phyloP scores from a whole-genome alignment of 1,140 invertebrate genomes.

The Calliphora vicina region DNA sequence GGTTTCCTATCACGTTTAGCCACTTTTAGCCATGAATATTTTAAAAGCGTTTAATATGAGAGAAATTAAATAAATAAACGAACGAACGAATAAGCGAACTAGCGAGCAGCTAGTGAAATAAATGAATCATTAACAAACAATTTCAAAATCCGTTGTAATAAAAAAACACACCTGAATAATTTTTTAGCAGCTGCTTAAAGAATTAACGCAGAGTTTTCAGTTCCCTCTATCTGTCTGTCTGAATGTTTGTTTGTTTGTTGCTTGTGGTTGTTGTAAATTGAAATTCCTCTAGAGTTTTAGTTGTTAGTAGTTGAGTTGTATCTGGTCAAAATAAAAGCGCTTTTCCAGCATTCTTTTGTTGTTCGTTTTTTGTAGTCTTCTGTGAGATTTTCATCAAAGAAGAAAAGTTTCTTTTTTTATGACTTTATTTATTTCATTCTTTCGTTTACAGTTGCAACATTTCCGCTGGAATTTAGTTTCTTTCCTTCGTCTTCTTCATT shows the following conservation, averaged over 20 bases:
- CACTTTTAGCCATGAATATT: neutral
- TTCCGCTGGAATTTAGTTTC: conserved; percentile 9
- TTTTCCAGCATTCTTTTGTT: conserved; percentile 19
- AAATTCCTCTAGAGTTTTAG: neutral
- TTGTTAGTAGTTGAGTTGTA: neutral
- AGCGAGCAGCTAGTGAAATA: neutral
- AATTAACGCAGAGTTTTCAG: neutral
- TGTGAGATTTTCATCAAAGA: conserved; percentile 22
- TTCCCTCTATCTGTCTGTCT: no score
- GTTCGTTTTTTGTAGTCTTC: neutral
- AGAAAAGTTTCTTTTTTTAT: neutral
- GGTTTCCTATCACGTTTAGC: conserved; percentile 22
- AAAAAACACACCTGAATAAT: conserved; percentile 14
- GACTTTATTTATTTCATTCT: conserved; percentile 13
- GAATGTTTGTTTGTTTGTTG: no score
- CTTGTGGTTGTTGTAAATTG: neutral
- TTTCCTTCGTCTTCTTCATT: neutral
- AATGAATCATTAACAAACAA: conserved; percentile 25
- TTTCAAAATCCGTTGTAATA: conserved; percentile 30
- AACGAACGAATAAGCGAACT: no score
- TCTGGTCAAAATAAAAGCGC: neutral
- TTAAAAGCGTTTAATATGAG: neutral
- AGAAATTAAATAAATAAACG: no score
- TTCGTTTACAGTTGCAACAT: conserved; percentile 30
- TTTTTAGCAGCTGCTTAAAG: neutral